Evolutionary conservation across 2,888 invertebrate species (phyloP).

Genomic region (Morpho helenor): DNA sequence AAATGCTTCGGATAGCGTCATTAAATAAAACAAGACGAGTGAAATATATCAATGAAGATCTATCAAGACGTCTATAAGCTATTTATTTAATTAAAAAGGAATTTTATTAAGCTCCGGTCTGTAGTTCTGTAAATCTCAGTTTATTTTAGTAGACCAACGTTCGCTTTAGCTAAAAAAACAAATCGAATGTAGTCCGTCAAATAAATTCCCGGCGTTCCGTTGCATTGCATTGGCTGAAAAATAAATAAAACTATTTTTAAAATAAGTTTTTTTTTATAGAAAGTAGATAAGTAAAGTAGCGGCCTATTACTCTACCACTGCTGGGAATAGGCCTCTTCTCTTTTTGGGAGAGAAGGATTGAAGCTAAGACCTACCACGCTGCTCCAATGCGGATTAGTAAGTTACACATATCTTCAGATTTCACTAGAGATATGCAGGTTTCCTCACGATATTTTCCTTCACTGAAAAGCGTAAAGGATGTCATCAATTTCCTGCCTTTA

Average conservation of each 20-base stretch:
- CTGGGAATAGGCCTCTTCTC: no score
- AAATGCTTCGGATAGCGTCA: conserved; percentile 6
- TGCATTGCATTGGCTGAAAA: conserved; percentile 46
- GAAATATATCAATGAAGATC: conserved; percentile 11
- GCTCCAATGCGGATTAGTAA: no score
- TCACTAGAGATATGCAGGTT: no score
- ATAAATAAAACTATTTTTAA: conserved; percentile 22
- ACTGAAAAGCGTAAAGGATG: no score
- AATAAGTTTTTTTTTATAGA: no score
- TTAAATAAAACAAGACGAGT: conserved; percentile 17
- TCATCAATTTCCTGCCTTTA: no score
- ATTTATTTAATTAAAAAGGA: conserved; percentile 20
- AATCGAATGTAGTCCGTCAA: conserved; percentile 7
- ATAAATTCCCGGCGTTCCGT: conserved; percentile 25
- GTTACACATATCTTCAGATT: no score
- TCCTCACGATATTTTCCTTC: no score
- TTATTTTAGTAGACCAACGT: conserved; percentile 29
- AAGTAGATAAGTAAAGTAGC: no score
- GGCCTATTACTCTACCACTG: no score
- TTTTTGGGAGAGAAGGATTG: no score
- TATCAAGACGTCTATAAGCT: conserved; percentile 19
- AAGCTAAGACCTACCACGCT: no score
- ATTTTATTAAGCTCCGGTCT: conserved; percentile 17
- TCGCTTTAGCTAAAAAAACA: conserved; percentile 24
- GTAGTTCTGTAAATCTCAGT: conserved; percentile 25